Percentiles rank a stretch among this genome's conserved stretches.
Conservation (phyloP, 2,888 invertebrate species). For the Andrena dorsata region DNA sequence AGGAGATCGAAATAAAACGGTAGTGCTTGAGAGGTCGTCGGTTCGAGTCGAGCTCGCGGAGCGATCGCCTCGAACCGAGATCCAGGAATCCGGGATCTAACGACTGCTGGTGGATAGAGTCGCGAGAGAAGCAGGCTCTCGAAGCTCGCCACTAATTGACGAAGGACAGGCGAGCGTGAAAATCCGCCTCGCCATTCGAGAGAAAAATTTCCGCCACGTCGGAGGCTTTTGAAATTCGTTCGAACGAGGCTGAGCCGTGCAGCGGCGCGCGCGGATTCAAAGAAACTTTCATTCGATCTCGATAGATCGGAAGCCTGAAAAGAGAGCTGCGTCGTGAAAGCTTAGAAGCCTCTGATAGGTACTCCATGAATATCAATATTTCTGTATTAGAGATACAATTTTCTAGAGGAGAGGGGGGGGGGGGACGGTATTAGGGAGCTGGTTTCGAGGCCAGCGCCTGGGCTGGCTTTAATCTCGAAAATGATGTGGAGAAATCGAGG, state of each 20-base stretch:
- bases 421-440: too few relatives aligned
- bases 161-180: background rate
- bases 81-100: background rate
- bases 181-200: background rate
- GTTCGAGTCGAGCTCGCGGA: background rate
- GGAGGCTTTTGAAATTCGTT: background rate
- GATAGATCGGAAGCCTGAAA: too few relatives aligned
- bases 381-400: too few relatives aligned
- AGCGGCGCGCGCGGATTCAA: background rate
- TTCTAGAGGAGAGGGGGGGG: too few relatives aligned
- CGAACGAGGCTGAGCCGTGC: background rate
- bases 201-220: background rate
- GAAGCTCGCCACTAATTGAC: background rate
- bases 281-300: too few relatives aligned
- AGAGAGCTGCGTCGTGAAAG: too few relatives aligned
- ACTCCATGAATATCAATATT: slow-evolving; percentile 4
- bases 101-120: background rate
- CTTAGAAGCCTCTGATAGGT: too few relatives aligned
- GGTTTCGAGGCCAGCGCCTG: too few relatives aligned
- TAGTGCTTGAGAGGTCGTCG: too few relatives aligned
- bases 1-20: too few relatives aligned
- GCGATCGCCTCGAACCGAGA: background rate
- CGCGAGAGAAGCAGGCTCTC: background rate
- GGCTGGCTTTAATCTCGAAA: background rate
- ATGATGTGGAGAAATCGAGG: background rate